Evolutionary conservation across 2,888 invertebrate species (phyloP).

Genomic region (Cylloceria caligata): DNA sequence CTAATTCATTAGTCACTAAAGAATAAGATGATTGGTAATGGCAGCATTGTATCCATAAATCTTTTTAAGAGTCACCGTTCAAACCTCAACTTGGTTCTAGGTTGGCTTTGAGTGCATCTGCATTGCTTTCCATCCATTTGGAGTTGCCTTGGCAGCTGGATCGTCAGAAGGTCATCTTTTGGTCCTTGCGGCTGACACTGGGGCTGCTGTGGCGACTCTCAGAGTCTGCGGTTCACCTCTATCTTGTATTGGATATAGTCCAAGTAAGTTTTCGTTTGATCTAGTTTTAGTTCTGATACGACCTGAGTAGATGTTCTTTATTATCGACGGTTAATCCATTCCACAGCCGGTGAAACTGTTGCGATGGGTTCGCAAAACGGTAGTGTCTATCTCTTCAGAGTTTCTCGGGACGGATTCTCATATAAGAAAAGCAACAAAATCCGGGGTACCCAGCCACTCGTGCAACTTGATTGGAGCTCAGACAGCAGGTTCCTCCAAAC

Average conservation of each 20-base stretch:
- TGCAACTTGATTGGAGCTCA: slow-evolving; percentile 96
- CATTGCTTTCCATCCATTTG: slow-evolving; percentile 94
- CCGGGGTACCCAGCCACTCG: slow-evolving; percentile 93
- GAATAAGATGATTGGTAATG: neutral
- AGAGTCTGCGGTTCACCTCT: slow-evolving; percentile 95
- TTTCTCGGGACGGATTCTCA: slow-evolving; percentile 95
- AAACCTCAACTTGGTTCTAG: slow-evolving; percentile 81
- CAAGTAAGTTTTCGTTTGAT: slow-evolving; percentile 87
- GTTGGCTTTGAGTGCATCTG: slow-evolving; percentile 95
- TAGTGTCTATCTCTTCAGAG: slow-evolving; percentile 92
- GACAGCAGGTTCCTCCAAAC: slow-evolving; percentile 95
- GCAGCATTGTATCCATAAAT: neutral
- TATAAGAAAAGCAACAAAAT: slow-evolving; percentile 96
- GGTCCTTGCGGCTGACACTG: slow-evolving; percentile 94
- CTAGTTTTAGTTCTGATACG: no score
- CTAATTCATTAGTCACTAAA: neutral
- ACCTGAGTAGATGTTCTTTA: no score
- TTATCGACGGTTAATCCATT: slow-evolving; percentile 56
- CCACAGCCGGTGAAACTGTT: slow-evolving; percentile 93
- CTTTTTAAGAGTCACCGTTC: neutral
- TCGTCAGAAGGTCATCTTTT: slow-evolving; percentile 95
- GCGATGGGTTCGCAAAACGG: slow-evolving; percentile 97
- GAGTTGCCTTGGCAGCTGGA: slow-evolving; percentile 94
- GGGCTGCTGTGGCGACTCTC: slow-evolving; percentile 93
- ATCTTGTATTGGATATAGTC: slow-evolving; percentile 94